Conservation (phyloP, 2,797 vertebrate genomes). For the Nothura maculosa region DNA sequence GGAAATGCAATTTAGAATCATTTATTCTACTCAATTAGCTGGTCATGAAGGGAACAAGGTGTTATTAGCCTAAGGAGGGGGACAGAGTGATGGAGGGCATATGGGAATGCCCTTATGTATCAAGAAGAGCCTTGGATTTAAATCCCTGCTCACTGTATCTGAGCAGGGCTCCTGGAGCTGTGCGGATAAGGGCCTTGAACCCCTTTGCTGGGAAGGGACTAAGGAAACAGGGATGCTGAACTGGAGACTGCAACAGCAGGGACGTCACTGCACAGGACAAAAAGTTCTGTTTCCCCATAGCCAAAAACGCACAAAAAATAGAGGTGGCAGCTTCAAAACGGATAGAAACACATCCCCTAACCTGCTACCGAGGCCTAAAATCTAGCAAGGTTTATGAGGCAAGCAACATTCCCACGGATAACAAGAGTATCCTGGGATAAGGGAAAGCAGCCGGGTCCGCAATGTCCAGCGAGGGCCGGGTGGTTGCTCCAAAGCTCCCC, state of each 20-base stretch:
- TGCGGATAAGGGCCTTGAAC: neutral
- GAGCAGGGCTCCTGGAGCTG: neutral
- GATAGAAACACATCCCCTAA: neutral
- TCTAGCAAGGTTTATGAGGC: neutral
- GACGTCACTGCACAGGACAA: neutral
- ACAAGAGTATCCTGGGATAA: neutral
- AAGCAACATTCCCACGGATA: neutral
- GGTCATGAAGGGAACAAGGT: neutral
- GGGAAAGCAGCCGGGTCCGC: neutral
- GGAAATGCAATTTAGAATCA: neutral
- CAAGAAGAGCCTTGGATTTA: neutral
- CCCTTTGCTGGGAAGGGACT: neutral
- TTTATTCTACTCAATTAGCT: neutral
- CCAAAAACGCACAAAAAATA: neutral
- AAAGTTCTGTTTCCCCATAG: neutral
- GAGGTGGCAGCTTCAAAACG: neutral
- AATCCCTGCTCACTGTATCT: neutral
- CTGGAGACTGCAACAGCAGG: neutral
- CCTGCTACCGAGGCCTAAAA: neutral
- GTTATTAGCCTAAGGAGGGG: neutral
- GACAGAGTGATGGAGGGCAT: neutral
- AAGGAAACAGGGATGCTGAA: too few relatives aligned
- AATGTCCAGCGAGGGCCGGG: neutral
- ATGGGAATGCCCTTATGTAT: neutral
- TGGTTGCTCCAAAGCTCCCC: accelerated